These are phyloP conservation scores for Meloe dianella DNA, from an alignment of 2,888 invertebrate genomes.

Conservation along the genomic window DNA sequence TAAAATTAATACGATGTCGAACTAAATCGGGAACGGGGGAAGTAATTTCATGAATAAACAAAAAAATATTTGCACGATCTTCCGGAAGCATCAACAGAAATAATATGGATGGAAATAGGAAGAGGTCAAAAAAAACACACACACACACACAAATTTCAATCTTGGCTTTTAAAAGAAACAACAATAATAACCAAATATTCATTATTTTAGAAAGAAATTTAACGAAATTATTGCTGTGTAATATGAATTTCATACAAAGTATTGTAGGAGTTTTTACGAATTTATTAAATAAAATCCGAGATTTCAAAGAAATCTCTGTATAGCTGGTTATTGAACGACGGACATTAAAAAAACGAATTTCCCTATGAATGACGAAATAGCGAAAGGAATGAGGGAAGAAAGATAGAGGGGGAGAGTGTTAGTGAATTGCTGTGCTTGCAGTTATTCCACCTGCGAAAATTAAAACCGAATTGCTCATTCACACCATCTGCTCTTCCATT, in stretches of 20 bases:
- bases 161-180: background rate
- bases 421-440: constrained; percentile 29
- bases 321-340: constrained; percentile 16
- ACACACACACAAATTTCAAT: background rate
- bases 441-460: constrained; percentile 58
- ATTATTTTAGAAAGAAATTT: background rate
- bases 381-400: constrained; percentile 22
- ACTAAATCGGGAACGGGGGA: constrained; percentile 42
- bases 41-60: constrained; percentile 52
- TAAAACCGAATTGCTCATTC: constrained; percentile 61
- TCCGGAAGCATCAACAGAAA: constrained; percentile 8
- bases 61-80: constrained; percentile 34
- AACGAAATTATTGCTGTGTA: constrained; percentile 15
- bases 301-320: constrained; percentile 13
- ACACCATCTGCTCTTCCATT: constrained; percentile 60
- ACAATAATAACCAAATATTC: background rate
- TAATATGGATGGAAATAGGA: background rate
- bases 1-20: constrained; percentile 58
- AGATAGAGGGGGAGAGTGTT: background rate
- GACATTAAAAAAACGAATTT: constrained; percentile 45
- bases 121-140: background rate
- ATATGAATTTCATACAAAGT: constrained; percentile 11
- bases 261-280: background rate
- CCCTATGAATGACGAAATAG: constrained; percentile 46
- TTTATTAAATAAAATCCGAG: constrained; percentile 28